Percentiles rank a stretch among this genome's conserved stretches.
Conservation (phyloP, 2,113 vertebrate species). For the Circaetus cinerascens region DNA sequence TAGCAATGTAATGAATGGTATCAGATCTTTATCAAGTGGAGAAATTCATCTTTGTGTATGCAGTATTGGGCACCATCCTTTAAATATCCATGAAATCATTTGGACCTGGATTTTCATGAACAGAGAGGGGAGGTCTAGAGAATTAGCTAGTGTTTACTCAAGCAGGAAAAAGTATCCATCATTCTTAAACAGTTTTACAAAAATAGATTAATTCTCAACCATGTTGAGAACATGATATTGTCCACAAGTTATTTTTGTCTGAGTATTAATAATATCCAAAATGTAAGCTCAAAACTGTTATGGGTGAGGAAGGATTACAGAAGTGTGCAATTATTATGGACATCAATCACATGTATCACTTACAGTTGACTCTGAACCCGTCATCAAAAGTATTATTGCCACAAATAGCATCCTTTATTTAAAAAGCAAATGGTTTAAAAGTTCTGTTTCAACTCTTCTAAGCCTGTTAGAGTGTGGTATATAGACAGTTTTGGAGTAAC, state of each 20-base stretch:
- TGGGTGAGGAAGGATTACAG: constrained; percentile 1
- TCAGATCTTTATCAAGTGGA: neutral
- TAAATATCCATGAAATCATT: constrained; percentile 12
- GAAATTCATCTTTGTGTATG: neutral
- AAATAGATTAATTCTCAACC: constrained; percentile 7
- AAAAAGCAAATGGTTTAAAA: neutral
- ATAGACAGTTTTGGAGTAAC: constrained; percentile 14
- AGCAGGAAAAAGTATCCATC: neutral
- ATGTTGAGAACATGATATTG: neutral
- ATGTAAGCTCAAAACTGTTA: neutral
- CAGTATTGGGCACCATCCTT: neutral
- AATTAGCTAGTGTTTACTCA: neutral
- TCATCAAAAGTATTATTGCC: constrained; percentile 12
- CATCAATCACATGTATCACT: constrained; percentile 3
- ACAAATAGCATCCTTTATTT: constrained; percentile 29
- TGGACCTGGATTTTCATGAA: neutral
- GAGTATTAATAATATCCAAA: neutral
- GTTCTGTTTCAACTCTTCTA: constrained; percentile 11
- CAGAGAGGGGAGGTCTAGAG: neutral
- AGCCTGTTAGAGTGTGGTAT: constrained; percentile 1
- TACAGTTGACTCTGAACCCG: neutral
- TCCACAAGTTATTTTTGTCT: constrained; percentile 41
- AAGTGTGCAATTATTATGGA: constrained; percentile 15
- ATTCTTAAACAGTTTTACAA: constrained; percentile 23
- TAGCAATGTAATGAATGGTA: neutral